phyloP scores from a whole-genome alignment of 1,140 invertebrate genomes.

The Lepidotrigona ventralis region DNA sequence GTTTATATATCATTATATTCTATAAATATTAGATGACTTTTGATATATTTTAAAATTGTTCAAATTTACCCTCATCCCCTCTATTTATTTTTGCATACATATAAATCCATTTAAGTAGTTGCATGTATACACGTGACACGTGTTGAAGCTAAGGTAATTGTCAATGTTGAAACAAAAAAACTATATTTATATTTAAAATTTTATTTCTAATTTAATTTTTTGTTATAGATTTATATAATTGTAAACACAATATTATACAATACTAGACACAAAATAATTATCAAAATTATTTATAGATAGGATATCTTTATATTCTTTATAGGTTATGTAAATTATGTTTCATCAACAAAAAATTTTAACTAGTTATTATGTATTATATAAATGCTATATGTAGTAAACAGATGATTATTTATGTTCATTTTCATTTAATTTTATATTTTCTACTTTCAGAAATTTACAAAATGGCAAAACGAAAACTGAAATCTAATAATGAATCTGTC shows the following conservation, averaged over 20 bases:
- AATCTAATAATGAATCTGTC: not conserved
- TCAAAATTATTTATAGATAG: not conserved
- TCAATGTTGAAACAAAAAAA: not conserved
- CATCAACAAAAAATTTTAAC: not conserved
- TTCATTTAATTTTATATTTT: not conserved
- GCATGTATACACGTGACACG: not conserved
- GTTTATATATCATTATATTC: not conserved
- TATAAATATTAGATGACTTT: not conserved
- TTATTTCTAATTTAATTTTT: not conserved
- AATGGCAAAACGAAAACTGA: slow-evolving; percentile 49
- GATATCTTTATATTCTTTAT: no score
- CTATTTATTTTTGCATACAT: not conserved
- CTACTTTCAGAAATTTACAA: slow-evolving; percentile 1
- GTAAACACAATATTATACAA: not conserved
- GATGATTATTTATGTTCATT: not conserved
- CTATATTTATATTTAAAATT: not conserved
- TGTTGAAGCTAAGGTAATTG: not conserved
- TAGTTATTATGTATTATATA: not conserved
- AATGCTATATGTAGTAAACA: not conserved
- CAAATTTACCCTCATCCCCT: not conserved
- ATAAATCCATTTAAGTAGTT: no score
- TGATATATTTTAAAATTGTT: not conserved
- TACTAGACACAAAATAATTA: not conserved
- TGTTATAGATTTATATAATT: not conserved
- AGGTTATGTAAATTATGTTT: not conserved